Evolutionary conservation across 2,113 vertebrate species (phyloP).

Genomic region (Gallinago media): DNA sequence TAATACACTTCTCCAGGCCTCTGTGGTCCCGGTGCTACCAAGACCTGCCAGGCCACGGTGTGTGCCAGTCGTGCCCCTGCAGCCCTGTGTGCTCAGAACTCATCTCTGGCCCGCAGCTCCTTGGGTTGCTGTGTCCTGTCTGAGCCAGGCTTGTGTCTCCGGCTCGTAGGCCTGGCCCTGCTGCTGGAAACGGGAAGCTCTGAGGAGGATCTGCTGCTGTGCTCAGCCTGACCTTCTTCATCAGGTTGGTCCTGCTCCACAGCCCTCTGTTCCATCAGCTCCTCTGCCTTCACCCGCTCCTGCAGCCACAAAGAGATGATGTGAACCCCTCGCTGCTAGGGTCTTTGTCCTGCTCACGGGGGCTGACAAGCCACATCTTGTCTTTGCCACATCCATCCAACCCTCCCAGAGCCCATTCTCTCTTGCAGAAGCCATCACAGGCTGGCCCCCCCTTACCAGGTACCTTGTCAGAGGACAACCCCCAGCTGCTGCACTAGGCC

Average conservation of each 20-base stretch:
- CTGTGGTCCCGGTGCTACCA: accelerated
- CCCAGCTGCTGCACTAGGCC: not conserved
- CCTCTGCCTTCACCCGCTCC: conserved; percentile 74
- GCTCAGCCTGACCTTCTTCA: not conserved
- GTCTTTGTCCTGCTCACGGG: accelerated
- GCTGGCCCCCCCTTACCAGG: not conserved
- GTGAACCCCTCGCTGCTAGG: not conserved
- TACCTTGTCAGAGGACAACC: not conserved
- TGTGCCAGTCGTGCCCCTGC: not conserved
- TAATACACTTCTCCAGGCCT: conserved; percentile 8
- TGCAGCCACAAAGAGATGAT: not conserved
- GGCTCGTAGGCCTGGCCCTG: not conserved
- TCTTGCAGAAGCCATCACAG: not conserved
- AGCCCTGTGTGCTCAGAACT: conserved; percentile 37
- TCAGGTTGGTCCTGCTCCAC: not conserved
- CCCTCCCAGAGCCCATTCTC: not conserved
- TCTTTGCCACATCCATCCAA: not conserved
- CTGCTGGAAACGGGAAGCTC: not conserved
- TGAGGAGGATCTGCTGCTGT: conserved; percentile 26
- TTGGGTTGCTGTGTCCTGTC: not conserved
- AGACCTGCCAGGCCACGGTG: not conserved
- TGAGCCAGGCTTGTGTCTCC: not conserved
- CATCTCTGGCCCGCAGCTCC: conserved; percentile 64
- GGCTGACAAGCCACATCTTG: not conserved
- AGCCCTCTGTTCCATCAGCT: conserved; percentile 53